Evolutionary conservation across 2,888 invertebrate species (phyloP), one percentile per base, ranked within the genome.

Genomic region (Pammene fasciana): DNA sequence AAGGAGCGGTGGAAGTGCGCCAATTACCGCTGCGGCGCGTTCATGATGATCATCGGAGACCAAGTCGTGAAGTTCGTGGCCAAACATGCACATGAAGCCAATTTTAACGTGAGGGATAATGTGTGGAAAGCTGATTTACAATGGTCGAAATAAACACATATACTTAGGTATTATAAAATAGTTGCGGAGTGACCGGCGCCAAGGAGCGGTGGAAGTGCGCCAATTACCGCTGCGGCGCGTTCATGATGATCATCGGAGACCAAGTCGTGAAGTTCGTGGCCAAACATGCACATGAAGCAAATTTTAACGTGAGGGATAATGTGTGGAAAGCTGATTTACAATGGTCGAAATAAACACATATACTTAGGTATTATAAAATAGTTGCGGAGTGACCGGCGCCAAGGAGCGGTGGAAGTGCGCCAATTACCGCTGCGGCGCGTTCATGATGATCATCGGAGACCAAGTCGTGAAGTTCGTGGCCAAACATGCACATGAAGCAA

Each of bases 1-100:
- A 66, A 54, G 52, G 45, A 57, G 68, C 54, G 61, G 11, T 64
- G 68, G 62, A 68, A 64, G 50, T 64, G 57, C 43, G 56, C 68
- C 61, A 68, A 71, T 38, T 52, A 64, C 18, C 57, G 62, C 26
- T 61, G 57, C 14, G 8, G 46, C 14, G 71, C 50, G 3, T 68
- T 67, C 18, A 11, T 64, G 54, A 55, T 18, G 10, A 52, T 68
- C 16, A n/a, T 68, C 13, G 56, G 48, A 0, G 61, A 50, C 10
- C 41, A 48, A 2, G 56, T 68, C 10, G 43, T 68, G 16, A 68
- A 68, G 62, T 61, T 60, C 14, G 67, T 61, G 16, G 11, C 43
- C 26, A 26, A 26, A 26, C 26, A 4, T 26, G 1, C 1, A 26
- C 26, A 68, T 16, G 50, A n/a, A 8, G 57, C 50, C 11, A 68